Evolutionary conservation across 2,888 invertebrate genomes (phyloP), one percentile per base, ranked within the genome.

Genomic region (Diarsia dahlii): DNA sequence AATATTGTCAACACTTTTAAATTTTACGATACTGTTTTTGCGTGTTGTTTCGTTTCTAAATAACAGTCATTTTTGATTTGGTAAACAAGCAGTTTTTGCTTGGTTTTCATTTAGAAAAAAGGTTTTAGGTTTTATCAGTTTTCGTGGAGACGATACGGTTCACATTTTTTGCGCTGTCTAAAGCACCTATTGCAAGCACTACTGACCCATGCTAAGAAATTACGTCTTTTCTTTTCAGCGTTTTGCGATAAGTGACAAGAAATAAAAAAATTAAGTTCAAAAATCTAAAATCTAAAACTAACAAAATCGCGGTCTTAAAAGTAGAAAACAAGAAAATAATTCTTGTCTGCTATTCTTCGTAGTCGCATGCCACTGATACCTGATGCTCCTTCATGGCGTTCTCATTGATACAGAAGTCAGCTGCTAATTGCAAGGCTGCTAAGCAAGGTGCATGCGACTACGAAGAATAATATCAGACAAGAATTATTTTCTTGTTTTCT

Each of bases 11-110:
- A 71, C 73, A 71, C 64, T 74, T 84, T 67, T 66, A 71, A 69
- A 58, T 70, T 84, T 76, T 65, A 73, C 73, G 56, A 73, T 67
- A 76, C 52, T 68, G 72, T 23, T 73, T 75, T 75, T 39, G 10
- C 39, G 12, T 80, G 63, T 72, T 64, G 50, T 68, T 75, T 60
- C 58, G 67, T 67, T 48, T 70, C 71, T 52, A 67, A 75, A 70
- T 75, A 13, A 46, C 69, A 50, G 12, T 20, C 23, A 45, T 73
- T 78, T 81, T 65, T 54, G 0, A 68, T 74, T 54, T 50, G 56
- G 63, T 65, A 85, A 69, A 81, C 64, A 75, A 76, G 63, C 45
- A 58, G 15, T 54, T 60, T 70, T 63, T 73, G 18, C n/a, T 15
- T 28, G 39, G n/a, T 52, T 73, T 76, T 82, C 39, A 71, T 78